Conservation (phyloP, 2,888 invertebrate genomes). For the Aporophyla nigra region DNA sequence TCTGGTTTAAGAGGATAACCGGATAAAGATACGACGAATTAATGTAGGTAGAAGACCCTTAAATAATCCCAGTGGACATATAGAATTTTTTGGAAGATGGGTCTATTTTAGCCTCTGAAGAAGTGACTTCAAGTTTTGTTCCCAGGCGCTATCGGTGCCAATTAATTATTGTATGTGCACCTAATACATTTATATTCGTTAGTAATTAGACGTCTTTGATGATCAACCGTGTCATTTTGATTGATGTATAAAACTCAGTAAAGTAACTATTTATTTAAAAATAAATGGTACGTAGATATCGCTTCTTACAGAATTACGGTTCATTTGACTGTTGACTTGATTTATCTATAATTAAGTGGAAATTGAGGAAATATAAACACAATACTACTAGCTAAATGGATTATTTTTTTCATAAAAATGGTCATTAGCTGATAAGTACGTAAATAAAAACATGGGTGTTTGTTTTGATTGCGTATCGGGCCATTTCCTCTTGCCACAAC, state of each 20-base stretch:
- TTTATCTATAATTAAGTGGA: background rate
- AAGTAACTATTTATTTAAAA: background rate
- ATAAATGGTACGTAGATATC: background rate
- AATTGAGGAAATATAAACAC: slow-evolving; percentile 46
- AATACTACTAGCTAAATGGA: slow-evolving; percentile 16
- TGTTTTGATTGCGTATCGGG: slow-evolving; percentile 37
- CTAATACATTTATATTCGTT: background rate
- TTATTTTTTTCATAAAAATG: slow-evolving; percentile 17
- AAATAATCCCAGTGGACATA: background rate
- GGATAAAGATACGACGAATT: slow-evolving; percentile 1
- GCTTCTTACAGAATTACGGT: slow-evolving; percentile 5
- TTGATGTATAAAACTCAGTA: slow-evolving; percentile 8
- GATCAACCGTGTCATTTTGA: background rate
- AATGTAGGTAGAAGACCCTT: background rate
- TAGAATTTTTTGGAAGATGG: no score
- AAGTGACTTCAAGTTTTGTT: background rate
- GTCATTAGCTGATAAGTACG: slow-evolving; percentile 30
- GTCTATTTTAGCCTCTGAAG: background rate
- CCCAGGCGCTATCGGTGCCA: background rate
- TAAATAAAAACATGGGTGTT: slow-evolving; percentile 49
- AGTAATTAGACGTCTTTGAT: background rate
- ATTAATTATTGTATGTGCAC: background rate
- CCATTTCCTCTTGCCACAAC: slow-evolving; percentile 12
- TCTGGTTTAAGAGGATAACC: slow-evolving; percentile 12
- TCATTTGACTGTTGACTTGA: background rate